These are phyloP conservation scores for Lamprotornis superbus DNA, from an alignment of 2,113 vertebrate species.

Conservation along the genomic window DNA sequence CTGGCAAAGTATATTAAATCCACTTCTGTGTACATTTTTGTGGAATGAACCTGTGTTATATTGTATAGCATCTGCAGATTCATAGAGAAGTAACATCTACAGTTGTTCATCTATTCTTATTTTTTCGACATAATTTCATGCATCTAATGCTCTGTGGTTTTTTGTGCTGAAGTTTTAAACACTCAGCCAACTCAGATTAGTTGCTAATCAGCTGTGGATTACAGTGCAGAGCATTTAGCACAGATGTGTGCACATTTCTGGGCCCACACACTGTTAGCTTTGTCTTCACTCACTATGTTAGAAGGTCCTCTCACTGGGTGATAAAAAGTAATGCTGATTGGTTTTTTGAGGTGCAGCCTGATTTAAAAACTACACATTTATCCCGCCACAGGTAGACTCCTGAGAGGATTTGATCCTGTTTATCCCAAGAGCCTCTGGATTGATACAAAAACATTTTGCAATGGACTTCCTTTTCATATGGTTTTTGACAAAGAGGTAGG, in stretches of 20 bases:
- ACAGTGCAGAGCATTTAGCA: neutral
- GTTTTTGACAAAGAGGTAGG: slow-evolving; percentile 82
- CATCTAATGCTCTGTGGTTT: neutral
- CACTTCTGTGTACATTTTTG: neutral
- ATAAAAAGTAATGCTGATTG: neutral
- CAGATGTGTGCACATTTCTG: neutral
- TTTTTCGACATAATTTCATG: neutral
- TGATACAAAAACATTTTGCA: slow-evolving; percentile 79
- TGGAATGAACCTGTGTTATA: neutral
- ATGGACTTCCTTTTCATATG: slow-evolving; percentile 81
- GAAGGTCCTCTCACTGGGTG: neutral
- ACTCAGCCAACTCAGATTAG: neutral
- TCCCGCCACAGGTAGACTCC: slow-evolving; percentile 68
- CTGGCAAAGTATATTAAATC: neutral
- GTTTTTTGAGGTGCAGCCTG: neutral
- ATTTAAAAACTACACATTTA: neutral
- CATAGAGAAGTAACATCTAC: neutral
- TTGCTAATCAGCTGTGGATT: neutral
- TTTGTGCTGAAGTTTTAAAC: neutral
- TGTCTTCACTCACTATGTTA: neutral
- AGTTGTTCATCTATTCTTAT: neutral
- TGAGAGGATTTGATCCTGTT: slow-evolving; percentile 76
- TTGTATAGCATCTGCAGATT: neutral
- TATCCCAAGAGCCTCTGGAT: slow-evolving; percentile 78
- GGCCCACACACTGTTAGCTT: neutral